A percentile compares a stretch with the other conserved stretches of the same genome.
These are phyloP conservation scores for Pseudomyrmex flavicornis DNA, from an alignment of 1,140 invertebrate species.

Conservation along the genomic window DNA sequence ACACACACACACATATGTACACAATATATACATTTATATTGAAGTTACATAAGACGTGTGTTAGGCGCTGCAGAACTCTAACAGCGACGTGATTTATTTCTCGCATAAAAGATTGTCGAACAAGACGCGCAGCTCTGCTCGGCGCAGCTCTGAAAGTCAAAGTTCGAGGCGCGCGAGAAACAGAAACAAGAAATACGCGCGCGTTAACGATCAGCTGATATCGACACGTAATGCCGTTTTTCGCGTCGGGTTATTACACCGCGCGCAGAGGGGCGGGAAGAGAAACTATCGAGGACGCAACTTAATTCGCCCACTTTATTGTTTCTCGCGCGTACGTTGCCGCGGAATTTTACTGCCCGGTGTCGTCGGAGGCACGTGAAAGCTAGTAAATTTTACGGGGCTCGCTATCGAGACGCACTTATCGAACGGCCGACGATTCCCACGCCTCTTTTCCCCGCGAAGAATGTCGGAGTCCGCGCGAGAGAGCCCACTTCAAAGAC, in stretches of 20 bases:
- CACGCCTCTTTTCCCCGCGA: slow-evolving; percentile 33
- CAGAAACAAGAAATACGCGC: slow-evolving; percentile 10
- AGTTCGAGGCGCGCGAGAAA: slow-evolving; percentile 41
- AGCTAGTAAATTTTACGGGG: slow-evolving; percentile 54
- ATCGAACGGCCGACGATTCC: slow-evolving; percentile 15
- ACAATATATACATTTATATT: too few relatives aligned
- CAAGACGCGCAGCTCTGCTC: too few relatives aligned
- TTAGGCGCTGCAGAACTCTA: too few relatives aligned
- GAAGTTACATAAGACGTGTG: too few relatives aligned
- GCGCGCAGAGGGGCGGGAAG: neutral
- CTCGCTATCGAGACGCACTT: slow-evolving; percentile 32
- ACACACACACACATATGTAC: too few relatives aligned
- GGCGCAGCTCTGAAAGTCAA: slow-evolving; percentile 10
- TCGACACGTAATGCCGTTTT: slow-evolving; percentile 2
- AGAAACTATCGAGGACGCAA: slow-evolving; percentile 34
- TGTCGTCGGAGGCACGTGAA: slow-evolving; percentile 48
- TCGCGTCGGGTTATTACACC: slow-evolving; percentile 19
- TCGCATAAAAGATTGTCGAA: too few relatives aligned
- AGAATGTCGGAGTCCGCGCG: neutral
- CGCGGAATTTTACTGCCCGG: slow-evolving; percentile 38
- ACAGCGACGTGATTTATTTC: too few relatives aligned
- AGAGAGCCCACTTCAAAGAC: neutral
- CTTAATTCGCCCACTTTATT: slow-evolving; percentile 53
- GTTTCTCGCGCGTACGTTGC: slow-evolving; percentile 17
- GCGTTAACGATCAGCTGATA: slow-evolving; percentile 43